Evolutionary conservation across 2,888 invertebrate genomes (phyloP), one percentile per base, ranked within the genome.

Genomic region (Imbricaverruca yamaguchii): DNA sequence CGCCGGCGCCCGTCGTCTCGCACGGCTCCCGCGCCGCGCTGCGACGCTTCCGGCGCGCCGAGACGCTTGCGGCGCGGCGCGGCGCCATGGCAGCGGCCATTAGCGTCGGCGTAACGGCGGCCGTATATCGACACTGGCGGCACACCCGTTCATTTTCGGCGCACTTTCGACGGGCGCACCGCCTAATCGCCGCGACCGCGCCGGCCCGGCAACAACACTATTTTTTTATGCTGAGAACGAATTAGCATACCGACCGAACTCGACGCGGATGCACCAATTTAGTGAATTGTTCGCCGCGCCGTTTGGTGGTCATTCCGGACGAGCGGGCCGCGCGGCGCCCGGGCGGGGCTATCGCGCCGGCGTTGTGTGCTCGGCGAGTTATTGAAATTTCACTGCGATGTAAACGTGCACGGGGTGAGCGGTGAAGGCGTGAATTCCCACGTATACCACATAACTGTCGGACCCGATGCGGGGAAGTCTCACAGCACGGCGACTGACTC

Each of bases 311-410:
- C 7, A 15, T 69, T 69, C 12, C 69, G 15, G 15, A 39, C 69
- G 69, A 39, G 4, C 69, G 69, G 69, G 4, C 39, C 69, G 39
- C 39, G 39, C 13, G 69, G 12, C 3, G 39, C 18, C 12, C 39
- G 13, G 39, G 15, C 69, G 25, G 39, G 15, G 6, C 25, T 69
- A 69, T 18, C 39, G 39, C 15, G 69, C 25, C 23, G 39, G 15
- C 39, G 39, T 69, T 69, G 69, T 69, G 39, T 69, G 69, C 15
- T 69, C 69, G 2, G 15, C 6, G 39, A 12, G 69, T 39, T 39
- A 69, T 69, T 69, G 69, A 69, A 69, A 69, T 69, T 69, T 69
- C 69, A 69, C 69, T 69, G 69, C 69, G 69, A 39, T 69, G 39
- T 69, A 39, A 39, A 69, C 39, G 15, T 39, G 39, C 15, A 69